phyloP scores from a whole-genome alignment of 2,113 vertebrate species.

The Lates calcarifer region DNA sequence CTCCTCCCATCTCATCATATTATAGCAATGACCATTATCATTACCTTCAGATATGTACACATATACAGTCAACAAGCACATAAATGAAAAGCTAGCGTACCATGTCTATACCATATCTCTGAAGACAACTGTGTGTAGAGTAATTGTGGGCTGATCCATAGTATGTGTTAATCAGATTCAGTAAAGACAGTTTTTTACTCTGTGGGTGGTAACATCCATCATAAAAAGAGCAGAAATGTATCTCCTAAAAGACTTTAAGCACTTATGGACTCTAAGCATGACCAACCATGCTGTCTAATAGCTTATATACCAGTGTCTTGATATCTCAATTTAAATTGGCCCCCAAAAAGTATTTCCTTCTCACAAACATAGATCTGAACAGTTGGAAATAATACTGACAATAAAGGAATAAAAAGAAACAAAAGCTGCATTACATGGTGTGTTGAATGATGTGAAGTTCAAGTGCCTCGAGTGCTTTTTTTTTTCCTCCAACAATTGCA shows the following conservation, averaged over 20 bases:
- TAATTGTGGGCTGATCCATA: slow-evolving; percentile 18
- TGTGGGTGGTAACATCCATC: slow-evolving; percentile 19
- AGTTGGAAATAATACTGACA: slow-evolving; percentile 76
- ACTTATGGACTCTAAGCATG: slow-evolving; percentile 56
- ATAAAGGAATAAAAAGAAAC: slow-evolving; percentile 42
- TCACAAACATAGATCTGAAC: slow-evolving; percentile 53
- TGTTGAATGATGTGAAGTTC: slow-evolving; percentile 55
- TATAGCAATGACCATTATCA: slow-evolving; percentile 34
- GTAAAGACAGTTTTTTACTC: slow-evolving; percentile 23
- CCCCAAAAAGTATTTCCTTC: slow-evolving; percentile 70
- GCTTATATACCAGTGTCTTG: slow-evolving; percentile 67
- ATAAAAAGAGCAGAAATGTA: slow-evolving; percentile 30
- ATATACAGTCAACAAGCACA: slow-evolving; percentile 58
- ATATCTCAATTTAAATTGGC: slow-evolving; percentile 69
- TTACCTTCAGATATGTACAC: slow-evolving; percentile 57
- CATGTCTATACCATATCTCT: slow-evolving; percentile 49
- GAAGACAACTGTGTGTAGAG: slow-evolving; percentile 41
- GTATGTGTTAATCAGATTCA: slow-evolving; percentile 17
- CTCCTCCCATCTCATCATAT: slow-evolving; percentile 4
- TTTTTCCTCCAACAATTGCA: slow-evolving; percentile 39
- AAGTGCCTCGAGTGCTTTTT: slow-evolving; percentile 69
- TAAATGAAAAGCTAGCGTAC: slow-evolving; percentile 64
- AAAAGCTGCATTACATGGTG: slow-evolving; percentile 52
- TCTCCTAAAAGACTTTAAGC: slow-evolving; percentile 47
- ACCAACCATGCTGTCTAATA: slow-evolving; percentile 57